These are phyloP conservation scores for Cyanoramphus novaezelandiae DNA, from an alignment of 2,113 vertebrate genomes.

Conservation along the genomic window DNA sequence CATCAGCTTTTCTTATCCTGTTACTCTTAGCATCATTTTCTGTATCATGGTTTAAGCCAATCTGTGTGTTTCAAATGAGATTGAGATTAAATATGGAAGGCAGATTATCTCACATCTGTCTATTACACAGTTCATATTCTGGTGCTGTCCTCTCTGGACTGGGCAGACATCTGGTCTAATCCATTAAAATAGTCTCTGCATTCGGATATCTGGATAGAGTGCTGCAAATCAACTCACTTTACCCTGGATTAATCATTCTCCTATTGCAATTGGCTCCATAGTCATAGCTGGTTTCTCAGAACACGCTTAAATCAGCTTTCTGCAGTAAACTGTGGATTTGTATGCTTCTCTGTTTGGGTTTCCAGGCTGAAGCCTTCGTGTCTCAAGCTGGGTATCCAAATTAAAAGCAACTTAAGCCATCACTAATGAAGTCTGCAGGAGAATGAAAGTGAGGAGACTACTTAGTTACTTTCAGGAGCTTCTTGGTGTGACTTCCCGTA, in stretches of 20 bases:
- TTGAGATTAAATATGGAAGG: not conserved
- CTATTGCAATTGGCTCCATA: not conserved
- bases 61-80: not conserved
- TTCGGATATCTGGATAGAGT: not conserved
- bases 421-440: not conserved
- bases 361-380: not conserved
- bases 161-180: slow-evolving; percentile 12
- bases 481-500: not conserved
- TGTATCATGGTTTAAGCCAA: not conserved
- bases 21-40: not conserved
- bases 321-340: not conserved
- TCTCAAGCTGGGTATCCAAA: not conserved
- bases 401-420: not conserved
- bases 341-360: not conserved
- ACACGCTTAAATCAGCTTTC: not conserved
- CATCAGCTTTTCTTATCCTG: not conserved
- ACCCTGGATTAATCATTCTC: not conserved
- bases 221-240: not conserved
- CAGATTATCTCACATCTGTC: not conserved
- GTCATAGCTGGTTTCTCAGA: not conserved
- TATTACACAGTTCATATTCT: not conserved
- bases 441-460: not conserved
- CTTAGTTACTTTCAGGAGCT: not conserved
- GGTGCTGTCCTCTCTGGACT: not conserved
- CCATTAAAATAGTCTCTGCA: not conserved